Conservation (phyloP, 2,888 invertebrate genomes). For the Pecten maximus region DNA sequence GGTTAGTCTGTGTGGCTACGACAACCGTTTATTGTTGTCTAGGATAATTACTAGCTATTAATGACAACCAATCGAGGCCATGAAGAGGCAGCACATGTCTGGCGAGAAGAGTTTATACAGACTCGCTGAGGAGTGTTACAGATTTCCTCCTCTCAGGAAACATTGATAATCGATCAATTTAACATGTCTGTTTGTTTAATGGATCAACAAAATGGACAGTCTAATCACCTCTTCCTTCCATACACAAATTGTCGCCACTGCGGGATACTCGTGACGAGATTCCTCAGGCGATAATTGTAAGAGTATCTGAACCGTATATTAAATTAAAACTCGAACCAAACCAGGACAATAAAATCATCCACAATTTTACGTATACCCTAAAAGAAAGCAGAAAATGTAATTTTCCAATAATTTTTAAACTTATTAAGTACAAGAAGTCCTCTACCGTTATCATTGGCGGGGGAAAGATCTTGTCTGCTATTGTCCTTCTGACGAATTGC, state of each 20-base stretch:
- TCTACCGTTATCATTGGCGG: not conserved
- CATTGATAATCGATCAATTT: not conserved
- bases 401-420: not conserved
- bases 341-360: not conserved
- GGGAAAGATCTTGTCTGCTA: not conserved
- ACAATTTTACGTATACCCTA: not conserved
- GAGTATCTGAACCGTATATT: not conserved
- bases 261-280: not conserved
- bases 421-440: not conserved
- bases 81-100: constrained; percentile 14
- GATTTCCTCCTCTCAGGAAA: not conserved
- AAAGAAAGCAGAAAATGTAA: not conserved
- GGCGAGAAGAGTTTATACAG: not conserved
- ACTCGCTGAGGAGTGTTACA: not conserved
- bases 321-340: not conserved
- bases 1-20: constrained; percentile 16
- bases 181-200: not conserved
- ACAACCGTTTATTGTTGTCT: not conserved
- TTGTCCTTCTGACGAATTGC: not conserved
- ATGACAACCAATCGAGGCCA: not conserved
- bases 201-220: not conserved
- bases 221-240: not conserved
- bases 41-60: not conserved
- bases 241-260: not conserved
- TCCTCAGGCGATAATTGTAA: not conserved